Conservation (phyloP, 1,140 invertebrate genomes). For the Euglossa dilemma region DNA sequence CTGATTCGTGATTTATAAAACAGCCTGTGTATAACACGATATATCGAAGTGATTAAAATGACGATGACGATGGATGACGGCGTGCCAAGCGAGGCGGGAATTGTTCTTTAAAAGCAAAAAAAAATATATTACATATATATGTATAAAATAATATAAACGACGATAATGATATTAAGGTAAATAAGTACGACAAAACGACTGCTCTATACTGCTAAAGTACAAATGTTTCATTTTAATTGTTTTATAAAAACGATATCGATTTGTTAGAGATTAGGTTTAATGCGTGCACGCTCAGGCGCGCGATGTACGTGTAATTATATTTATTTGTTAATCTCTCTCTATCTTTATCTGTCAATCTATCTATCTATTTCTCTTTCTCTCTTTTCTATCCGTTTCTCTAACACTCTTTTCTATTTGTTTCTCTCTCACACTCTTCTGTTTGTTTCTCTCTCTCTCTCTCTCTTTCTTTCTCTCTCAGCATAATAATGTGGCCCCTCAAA, state of each 20-base stretch:
- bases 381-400: not conserved
- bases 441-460: not conserved
- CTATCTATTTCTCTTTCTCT: not conserved
- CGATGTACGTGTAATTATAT: constrained; percentile 69
- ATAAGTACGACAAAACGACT: constrained; percentile 78
- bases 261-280: constrained; percentile 61
- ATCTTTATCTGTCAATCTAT: not conserved
- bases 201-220: constrained; percentile 83
- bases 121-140: constrained; percentile 70
- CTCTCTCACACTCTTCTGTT: not conserved
- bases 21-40: constrained; percentile 30
- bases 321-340: constrained; percentile 68
- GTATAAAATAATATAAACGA: constrained; percentile 70
- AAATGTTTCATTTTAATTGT: constrained; percentile 82
- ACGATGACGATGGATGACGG: constrained; percentile 54
- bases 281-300: constrained; percentile 48
- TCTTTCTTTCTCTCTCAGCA: not conserved
- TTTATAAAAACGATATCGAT: constrained; percentile 72
- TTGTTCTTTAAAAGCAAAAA: constrained; percentile 74
- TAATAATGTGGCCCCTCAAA: constrained; percentile 18
- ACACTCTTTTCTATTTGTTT: not conserved
- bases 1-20: constrained; percentile 21
- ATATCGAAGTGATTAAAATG: constrained; percentile 36
- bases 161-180: constrained; percentile 70
- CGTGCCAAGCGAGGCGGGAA: constrained; percentile 72